Base-by-base conservation (phyloP, 2,888 invertebrate species). In the Ennomos fuscantarius region DNA sequence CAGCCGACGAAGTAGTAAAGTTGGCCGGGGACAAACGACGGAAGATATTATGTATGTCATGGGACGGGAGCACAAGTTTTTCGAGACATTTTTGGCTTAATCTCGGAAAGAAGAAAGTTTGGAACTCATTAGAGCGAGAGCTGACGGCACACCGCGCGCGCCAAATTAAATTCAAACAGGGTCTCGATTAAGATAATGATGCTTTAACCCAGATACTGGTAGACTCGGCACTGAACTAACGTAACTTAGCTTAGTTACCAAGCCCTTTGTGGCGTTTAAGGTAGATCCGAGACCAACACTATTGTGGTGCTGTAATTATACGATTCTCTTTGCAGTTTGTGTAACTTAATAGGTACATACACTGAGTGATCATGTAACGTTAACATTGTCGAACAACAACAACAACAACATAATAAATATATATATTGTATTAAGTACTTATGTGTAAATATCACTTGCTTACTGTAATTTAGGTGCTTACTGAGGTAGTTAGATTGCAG, bases 81-180 rank as follows among this genome's bases (percentile, higher is more conserved):
- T 80, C 76, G 76, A 78, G 82, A 81, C 84, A 84, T 86, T 86
- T 81, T 76, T 59, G 58, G 58, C 58, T 59, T 59, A 59, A 59
- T 59, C 58, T 59, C 45, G 58, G 58, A 59, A 49, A 59, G 58
- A 59, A 78, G 69, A 72, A 83, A 87, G 82, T 88, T 86, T 57
- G 70, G 74, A 87, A 86, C 86, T 88, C 85, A 86, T 88, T 87
- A 87, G 81, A 79, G 77, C 78, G 75, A 76, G 74, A 76, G 78
- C 54, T 49, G 56, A 58, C 76, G 74, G 80, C 78, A 81, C 81
- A 84, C 82, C 80, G 83, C 77, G 70, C 76, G 80, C 76, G 78
- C 78, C 73, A 79, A 82, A 83, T 85, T 82, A 78, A 81, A 84
- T 85, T 84, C 56, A n/a, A 46, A 53, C 53, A 44, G 43, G 51